These are phyloP conservation scores for Calephelis perditalis DNA, from an alignment of 2,888 invertebrate species.

Conservation along the genomic window DNA sequence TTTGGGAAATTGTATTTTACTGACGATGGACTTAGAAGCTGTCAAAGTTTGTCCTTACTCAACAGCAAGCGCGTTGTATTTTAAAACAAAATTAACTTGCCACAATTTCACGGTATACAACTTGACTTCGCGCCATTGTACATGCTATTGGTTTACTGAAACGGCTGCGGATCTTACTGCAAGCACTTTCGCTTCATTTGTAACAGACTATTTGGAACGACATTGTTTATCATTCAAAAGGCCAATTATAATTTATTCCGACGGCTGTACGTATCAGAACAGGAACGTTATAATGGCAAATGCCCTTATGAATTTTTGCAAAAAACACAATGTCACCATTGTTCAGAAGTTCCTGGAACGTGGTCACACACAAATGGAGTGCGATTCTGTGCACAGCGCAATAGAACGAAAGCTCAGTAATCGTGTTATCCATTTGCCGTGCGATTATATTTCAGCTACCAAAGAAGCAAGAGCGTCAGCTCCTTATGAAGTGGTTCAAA, in stretches of 20 bases:
- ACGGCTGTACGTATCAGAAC: conserved; percentile 32
- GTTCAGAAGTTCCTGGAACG: conserved; percentile 24
- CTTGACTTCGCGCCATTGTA: conserved; percentile 7
- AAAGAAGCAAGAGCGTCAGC: conserved; percentile 17
- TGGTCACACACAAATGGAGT: conserved; percentile 25
- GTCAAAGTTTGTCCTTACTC: conserved; percentile 20
- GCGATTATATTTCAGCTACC: conserved; percentile 33
- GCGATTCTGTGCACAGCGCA: conserved; percentile 25
- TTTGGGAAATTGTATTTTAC: conserved; percentile 18
- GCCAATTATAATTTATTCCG: conserved; percentile 25
- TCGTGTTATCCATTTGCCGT: conserved; percentile 30
- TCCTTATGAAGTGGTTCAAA: conserved; percentile 17
- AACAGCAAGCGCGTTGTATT: conserved; percentile 21
- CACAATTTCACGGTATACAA: conserved; percentile 18
- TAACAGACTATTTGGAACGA: conserved; percentile 25
- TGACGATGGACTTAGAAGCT: conserved; percentile 24
- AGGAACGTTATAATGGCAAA: not conserved
- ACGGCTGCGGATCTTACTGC: conserved; percentile 23
- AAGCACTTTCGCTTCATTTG: conserved; percentile 26
- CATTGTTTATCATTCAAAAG: conserved; percentile 22
- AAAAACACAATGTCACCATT: conserved; percentile 9
- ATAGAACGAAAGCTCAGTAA: conserved; percentile 39
- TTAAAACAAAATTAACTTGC: conserved; percentile 25
- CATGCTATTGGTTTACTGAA: conserved; percentile 30
- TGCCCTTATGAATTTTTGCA: not conserved